A percentile compares a stretch with the other conserved stretches of the same genome.
These are phyloP conservation scores for Aldabrachelys gigantea DNA, from an alignment of 2,113 vertebrate genomes.

Conservation along the genomic window DNA sequence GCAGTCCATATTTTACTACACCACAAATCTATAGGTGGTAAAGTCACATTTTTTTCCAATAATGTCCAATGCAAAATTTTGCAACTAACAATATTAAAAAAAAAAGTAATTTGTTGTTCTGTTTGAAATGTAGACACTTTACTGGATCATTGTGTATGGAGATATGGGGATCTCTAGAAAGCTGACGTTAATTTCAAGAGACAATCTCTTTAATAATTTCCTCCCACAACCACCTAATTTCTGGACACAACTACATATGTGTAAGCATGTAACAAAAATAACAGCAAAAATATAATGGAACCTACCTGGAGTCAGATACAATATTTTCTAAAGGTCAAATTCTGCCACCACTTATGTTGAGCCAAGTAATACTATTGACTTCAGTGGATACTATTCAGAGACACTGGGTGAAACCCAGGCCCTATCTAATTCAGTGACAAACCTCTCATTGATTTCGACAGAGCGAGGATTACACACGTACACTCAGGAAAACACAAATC, in stretches of 20 bases:
- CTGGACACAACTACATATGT: background rate
- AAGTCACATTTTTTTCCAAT: no score
- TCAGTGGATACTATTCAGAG: background rate
- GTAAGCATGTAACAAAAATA: no score
- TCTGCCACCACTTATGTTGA: background rate
- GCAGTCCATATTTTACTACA: no score
- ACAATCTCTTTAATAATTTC: background rate
- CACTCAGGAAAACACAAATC: background rate
- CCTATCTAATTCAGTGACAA: background rate
- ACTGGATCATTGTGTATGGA: no score
- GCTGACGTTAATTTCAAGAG: no score
- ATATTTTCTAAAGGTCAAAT: background rate
- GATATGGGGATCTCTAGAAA: no score
- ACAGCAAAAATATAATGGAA: background rate
- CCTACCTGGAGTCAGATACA: background rate
- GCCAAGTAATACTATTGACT: background rate
- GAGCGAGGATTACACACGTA: background rate
- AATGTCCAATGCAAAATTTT: no score
- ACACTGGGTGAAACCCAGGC: background rate
- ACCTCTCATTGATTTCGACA: background rate
- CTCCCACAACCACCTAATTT: background rate
- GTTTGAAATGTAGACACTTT: no score
- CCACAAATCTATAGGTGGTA: no score
- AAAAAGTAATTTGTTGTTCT: no score
- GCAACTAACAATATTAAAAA: no score